Conservation (phyloP, 2,113 vertebrate genomes). For the Oncorhynchus nerka region DNA sequence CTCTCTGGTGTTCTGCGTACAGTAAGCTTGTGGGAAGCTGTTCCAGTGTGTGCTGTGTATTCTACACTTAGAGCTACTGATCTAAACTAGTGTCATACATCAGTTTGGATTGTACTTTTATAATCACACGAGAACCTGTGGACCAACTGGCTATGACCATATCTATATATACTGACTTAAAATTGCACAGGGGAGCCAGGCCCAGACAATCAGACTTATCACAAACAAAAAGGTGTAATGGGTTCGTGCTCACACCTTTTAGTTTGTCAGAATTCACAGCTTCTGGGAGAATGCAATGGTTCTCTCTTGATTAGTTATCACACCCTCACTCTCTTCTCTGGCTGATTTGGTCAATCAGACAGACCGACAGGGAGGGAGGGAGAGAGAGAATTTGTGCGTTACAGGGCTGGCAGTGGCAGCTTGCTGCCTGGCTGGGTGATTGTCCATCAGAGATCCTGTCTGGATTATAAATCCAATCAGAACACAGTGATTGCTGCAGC, state of each 20-base stretch:
- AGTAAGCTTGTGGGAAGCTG: neutral
- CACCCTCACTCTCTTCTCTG: neutral
- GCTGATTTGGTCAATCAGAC: neutral
- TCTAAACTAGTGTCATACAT: neutral
- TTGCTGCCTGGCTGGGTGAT: neutral
- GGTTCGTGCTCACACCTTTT: no score
- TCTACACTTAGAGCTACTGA: neutral
- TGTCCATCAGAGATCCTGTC: conserved; percentile 66
- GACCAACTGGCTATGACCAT: no score
- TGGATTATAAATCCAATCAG: conserved; percentile 77
- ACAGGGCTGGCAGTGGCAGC: neutral
- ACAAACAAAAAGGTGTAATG: no score
- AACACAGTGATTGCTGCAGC: conserved; percentile 68
- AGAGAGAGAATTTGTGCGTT: neutral
- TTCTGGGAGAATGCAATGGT: no score
- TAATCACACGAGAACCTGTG: no score
- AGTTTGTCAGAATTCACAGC: no score
- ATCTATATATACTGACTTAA: no score
- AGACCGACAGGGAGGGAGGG: neutral
- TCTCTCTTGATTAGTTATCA: neutral
- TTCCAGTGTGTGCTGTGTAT: neutral
- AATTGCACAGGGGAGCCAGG: no score
- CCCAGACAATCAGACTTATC: no score
- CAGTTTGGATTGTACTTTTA: neutral
- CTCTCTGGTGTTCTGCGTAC: neutral